These are phyloP conservation scores for Argyrosomus japonicus DNA, from an alignment of 2,113 vertebrate species.

Conservation along the genomic window DNA sequence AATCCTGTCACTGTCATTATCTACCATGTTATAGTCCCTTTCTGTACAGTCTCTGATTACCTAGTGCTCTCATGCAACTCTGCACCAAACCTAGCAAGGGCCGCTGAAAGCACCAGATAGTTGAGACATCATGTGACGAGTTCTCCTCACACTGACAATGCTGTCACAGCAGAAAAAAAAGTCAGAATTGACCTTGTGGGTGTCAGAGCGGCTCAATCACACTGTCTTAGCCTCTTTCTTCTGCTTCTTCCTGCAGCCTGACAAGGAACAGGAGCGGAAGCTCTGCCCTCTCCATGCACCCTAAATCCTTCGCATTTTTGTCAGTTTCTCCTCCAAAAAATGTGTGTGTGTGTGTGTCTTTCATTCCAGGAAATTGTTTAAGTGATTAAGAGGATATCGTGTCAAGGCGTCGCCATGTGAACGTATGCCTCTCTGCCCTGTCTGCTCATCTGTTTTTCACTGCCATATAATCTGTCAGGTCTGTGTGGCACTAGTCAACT, in stretches of 20 bases:
- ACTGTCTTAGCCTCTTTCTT: slow-evolving; percentile 32
- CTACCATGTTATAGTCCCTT: background rate
- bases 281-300: background rate
- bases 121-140: slow-evolving; percentile 50
- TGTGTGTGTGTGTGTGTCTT: slow-evolving; percentile 6
- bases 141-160: slow-evolving; percentile 28
- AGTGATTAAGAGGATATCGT: slow-evolving; percentile 40
- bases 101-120: slow-evolving; percentile 5
- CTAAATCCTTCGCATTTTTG: slow-evolving; percentile 37
- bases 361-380: slow-evolving; percentile 18
- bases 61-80: slow-evolving; percentile 10
- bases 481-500: slow-evolving; percentile 43
- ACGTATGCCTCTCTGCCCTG: slow-evolving; percentile 1
- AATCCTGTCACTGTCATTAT: background rate
- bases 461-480: slow-evolving; percentile 53
- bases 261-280: slow-evolving; percentile 50
- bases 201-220: slow-evolving; percentile 63
- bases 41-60: slow-evolving; percentile 50
- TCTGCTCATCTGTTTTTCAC: slow-evolving; percentile 45
- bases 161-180: slow-evolving; percentile 42
- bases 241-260: slow-evolving; percentile 38
- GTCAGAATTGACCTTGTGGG: slow-evolving; percentile 60
- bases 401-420: background rate
- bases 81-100: background rate
- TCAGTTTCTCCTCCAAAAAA: slow-evolving; percentile 38